A percentile compares a stretch with the other conserved stretches of the same genome.
Conservation (phyloP, 1,140 invertebrate genomes). For the Lycorma delicatula region DNA sequence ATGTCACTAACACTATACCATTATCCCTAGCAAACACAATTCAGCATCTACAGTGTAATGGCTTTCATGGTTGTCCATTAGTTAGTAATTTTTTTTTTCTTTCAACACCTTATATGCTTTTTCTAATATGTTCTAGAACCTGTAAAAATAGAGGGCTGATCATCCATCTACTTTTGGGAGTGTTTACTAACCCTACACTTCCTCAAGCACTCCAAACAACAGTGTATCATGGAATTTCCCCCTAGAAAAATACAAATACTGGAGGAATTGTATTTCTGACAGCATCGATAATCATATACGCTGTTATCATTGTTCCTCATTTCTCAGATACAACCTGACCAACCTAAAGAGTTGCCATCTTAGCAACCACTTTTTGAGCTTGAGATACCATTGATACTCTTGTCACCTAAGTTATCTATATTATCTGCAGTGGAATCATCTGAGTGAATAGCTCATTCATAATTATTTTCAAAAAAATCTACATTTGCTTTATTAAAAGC, state of each 20-base stretch:
- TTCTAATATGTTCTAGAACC: not conserved
- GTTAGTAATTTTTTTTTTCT: not conserved
- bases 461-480: conserved; percentile 23
- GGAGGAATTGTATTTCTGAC: conserved; percentile 30
- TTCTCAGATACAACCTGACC: conserved; percentile 29
- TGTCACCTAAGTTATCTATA: conserved; percentile 31
- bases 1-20: not conserved
- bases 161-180: conserved; percentile 18
- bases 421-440: not conserved
- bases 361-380: conserved; percentile 29
- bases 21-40: no score
- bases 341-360: conserved; percentile 28
- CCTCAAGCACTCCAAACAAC: conserved; percentile 29
- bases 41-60: no score
- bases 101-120: not conserved
- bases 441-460: conserved; percentile 13
- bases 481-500: conserved; percentile 29
- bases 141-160: conserved; percentile 3
- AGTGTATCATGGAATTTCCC: conserved; percentile 27
- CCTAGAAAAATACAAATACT: conserved; percentile 32
- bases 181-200: conserved; percentile 16
- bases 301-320: conserved; percentile 28
- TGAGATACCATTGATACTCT: conserved; percentile 29
- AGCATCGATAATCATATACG: conserved; percentile 26
- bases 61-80: not conserved